phyloP scores from a whole-genome alignment of 2,888 invertebrate species.

The Nomada ferruginata region DNA sequence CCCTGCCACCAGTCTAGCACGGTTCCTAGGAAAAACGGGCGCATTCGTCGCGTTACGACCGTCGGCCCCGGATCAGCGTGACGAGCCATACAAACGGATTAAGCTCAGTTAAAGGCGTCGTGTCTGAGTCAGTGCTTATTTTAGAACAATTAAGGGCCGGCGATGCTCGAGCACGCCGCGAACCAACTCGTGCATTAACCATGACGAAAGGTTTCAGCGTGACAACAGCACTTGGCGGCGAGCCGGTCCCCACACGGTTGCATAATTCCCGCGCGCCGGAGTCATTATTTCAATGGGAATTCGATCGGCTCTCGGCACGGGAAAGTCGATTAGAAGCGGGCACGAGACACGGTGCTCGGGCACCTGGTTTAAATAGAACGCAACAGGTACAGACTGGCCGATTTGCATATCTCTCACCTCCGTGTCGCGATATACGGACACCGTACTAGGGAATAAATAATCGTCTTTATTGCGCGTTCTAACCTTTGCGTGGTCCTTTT shows the following conservation, averaged over 20 bases:
- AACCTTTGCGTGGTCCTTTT: background rate
- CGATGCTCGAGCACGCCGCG: slow-evolving; percentile 25
- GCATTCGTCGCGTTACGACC: slow-evolving; percentile 41
- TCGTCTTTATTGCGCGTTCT: background rate
- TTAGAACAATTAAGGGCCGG: slow-evolving; percentile 74
- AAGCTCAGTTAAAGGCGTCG: slow-evolving; percentile 64
- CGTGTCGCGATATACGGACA: slow-evolving; percentile 19
- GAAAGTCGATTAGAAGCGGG: slow-evolving; percentile 53
- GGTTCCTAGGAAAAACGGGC: background rate
- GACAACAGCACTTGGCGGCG: slow-evolving; percentile 46
- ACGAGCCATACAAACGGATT: slow-evolving; percentile 64
- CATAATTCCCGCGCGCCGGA: slow-evolving; percentile 39
- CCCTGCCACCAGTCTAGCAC: no score
- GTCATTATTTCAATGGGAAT: slow-evolving; percentile 40
- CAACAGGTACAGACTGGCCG: slow-evolving; percentile 65
- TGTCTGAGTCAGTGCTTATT: slow-evolving; percentile 73
- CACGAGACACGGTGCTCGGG: slow-evolving; percentile 22
- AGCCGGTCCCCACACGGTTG: slow-evolving; percentile 14
- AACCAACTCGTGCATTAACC: slow-evolving; percentile 51
- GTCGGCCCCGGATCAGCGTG: slow-evolving; percentile 33
- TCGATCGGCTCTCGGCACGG: slow-evolving; percentile 31
- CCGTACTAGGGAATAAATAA: slow-evolving; percentile 11
- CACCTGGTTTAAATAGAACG: slow-evolving; percentile 58
- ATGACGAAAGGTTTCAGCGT: slow-evolving; percentile 51
- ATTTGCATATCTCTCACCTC: slow-evolving; percentile 63